A percentile compares a stretch with the other conserved stretches of the same genome.
These are phyloP conservation scores for Megaceryle maxima DNA, from an alignment of 2,113 vertebrate species.

Conservation along the genomic window DNA sequence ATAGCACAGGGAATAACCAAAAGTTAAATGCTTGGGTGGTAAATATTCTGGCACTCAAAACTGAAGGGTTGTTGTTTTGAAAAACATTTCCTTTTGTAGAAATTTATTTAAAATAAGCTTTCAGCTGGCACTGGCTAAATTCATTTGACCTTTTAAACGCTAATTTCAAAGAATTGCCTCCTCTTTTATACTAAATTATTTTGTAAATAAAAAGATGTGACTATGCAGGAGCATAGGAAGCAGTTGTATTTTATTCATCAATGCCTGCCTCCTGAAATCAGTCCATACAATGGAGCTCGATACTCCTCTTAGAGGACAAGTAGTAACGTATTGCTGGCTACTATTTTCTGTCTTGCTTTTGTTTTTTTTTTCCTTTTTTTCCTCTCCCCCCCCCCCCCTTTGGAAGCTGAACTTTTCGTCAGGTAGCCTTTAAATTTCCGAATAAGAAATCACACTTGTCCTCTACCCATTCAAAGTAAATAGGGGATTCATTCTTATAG, in stretches of 20 bases:
- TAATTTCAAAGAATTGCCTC: conserved; percentile 38
- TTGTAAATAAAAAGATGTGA: conserved; percentile 56
- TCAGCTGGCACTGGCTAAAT: conserved; percentile 2
- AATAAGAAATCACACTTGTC: neutral
- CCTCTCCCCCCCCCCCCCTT: too few species aligned
- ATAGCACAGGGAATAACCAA: neutral
- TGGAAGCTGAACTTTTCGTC: too few species aligned
- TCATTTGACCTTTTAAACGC: conserved; percentile 24
- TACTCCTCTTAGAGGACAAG: neutral
- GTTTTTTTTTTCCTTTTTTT: neutral
- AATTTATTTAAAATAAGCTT: neutral
- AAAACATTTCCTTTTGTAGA: neutral
- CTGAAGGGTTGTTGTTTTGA: neutral
- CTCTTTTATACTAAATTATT: conserved; percentile 46
- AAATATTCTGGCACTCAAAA: neutral
- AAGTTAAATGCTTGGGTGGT: neutral
- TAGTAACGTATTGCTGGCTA: neutral
- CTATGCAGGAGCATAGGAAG: neutral
- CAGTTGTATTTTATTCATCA: conserved; percentile 11
- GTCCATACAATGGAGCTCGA: neutral
- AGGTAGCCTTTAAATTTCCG: neutral
- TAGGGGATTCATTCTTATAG: neutral
- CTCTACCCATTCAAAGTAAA: neutral
- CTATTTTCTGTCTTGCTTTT: neutral
- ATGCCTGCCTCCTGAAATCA: conserved; percentile 9